Evolutionary conservation across 2,888 invertebrate species (phyloP).

Genomic region (Yponomeuta evonymella): DNA sequence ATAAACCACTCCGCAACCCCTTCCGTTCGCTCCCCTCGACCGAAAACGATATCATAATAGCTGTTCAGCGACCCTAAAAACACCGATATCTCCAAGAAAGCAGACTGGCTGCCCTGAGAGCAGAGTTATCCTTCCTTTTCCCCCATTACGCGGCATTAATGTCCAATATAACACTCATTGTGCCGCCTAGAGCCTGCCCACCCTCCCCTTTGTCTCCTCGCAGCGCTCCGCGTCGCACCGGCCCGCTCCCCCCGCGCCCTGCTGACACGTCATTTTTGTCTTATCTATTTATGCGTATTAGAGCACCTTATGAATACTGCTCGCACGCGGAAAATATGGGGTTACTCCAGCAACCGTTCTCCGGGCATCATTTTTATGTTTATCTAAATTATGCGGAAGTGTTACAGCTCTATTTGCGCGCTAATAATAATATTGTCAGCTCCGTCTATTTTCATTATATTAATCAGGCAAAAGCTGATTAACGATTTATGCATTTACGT

Average conservation of each 20-base stretch:
- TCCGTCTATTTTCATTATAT: neutral
- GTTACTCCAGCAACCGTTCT: constrained; percentile 16
- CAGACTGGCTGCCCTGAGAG: constrained; percentile 19
- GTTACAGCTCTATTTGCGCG: no score
- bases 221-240: neutral
- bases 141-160: constrained; percentile 39
- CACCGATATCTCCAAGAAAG: constrained; percentile 38
- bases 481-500: neutral
- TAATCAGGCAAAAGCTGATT: neutral
- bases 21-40: constrained; percentile 30
- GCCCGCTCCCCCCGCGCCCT: constrained; percentile 24
- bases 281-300: constrained; percentile 34
- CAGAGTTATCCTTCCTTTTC: constrained; percentile 25
- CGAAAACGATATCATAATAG: constrained; percentile 44
- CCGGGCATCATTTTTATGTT: constrained; percentile 16
- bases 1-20: constrained; percentile 34
- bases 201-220: constrained; percentile 23
- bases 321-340: constrained; percentile 14
- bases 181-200: constrained; percentile 23
- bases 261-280: constrained; percentile 44
- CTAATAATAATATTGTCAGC: constrained; percentile 14
- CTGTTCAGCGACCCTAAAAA: constrained; percentile 37
- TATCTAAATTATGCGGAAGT: no score
- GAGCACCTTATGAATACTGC: constrained; percentile 35
- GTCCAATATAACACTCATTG: constrained; percentile 51